These are phyloP conservation scores for Cheilosia soror DNA, from an alignment of 2,888 invertebrate genomes.

Conservation along the genomic window DNA sequence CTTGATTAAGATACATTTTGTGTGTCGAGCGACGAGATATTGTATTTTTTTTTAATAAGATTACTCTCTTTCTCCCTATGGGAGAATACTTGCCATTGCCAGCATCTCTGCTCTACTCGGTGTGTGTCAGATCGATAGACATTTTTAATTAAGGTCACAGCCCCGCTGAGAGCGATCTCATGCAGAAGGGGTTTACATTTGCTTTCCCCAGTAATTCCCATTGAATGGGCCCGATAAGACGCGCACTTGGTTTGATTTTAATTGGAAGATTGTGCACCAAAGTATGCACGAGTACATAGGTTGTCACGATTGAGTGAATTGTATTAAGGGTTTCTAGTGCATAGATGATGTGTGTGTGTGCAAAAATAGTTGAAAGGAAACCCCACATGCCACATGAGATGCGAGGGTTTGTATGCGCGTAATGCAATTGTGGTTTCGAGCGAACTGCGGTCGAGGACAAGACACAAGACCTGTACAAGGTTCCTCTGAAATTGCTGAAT, in stretches of 20 bases:
- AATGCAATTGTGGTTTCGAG: constrained; percentile 51
- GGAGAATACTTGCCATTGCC: constrained; percentile 20
- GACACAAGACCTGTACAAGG: constrained; percentile 49
- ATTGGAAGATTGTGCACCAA: constrained; percentile 60
- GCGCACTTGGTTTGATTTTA: constrained; percentile 33
- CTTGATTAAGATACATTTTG: constrained; percentile 24
- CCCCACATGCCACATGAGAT: constrained; percentile 10
- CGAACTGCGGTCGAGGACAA: constrained; percentile 58
- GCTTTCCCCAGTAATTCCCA: constrained; percentile 2
- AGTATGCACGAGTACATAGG: constrained; percentile 19
- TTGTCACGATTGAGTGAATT: constrained; percentile 40
- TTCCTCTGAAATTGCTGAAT: constrained; percentile 44
- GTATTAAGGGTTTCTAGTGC: constrained; percentile 8
- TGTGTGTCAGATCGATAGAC: constrained; percentile 42
- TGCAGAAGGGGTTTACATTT: neutral
- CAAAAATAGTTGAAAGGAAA: constrained; percentile 12
- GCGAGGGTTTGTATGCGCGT: neutral
- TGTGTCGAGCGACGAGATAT: constrained; percentile 11
- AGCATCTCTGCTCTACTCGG: neutral
- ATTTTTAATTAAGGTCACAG: constrained; percentile 67
- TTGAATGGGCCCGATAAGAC: constrained; percentile 28
- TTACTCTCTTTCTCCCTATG: constrained; percentile 24
- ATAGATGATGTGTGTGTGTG: neutral
- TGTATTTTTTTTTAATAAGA: constrained; percentile 45
- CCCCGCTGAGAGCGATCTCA: constrained; percentile 17